Evolutionary conservation across 2,797 vertebrate species (phyloP), one percentile per base, ranked within the genome.

Genomic region (Betta splendens): DNA sequence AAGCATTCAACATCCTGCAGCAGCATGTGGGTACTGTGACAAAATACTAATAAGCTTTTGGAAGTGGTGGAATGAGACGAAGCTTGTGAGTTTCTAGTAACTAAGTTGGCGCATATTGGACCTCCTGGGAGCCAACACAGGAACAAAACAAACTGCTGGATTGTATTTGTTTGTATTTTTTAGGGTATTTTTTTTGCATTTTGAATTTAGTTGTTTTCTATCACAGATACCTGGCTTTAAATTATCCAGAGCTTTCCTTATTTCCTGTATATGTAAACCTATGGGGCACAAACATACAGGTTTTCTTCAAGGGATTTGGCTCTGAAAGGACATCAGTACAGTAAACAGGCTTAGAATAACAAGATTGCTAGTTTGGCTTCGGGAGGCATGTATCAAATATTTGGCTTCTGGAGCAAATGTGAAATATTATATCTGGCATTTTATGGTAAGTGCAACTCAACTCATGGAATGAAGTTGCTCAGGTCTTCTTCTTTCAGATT

Each of bases 1-100:
- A 65, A 64, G 55, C 61, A 72, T 81, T 85, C 75, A 81, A 77
- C 84, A 74, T 70, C 80, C 79, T 64, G 69, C 66, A 83, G 84
- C 74, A 65, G 59, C 64, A 67, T 54, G 42, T 45, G 55, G 71
- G 61, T 37, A 57, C 77, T 78, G 73, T 77, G 81, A 80, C 75
- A 79, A 83, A 69, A 84, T 78, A 75, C 74, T 85, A 86, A 85
- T 84, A 72, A 63, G 84, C 71, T 79, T 81, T 73, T 48, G 40
- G 60, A 66, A 46, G 63, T 52, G 50, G 68, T 47, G 72, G 72
- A 47, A 22, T 58, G 57, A 53, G 58, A 76, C 11, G 3, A 29
- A 49, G 59, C 16, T 40, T 46, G 42, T 49, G 59, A 69, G 49
- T 73, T 79, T 76, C 26, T 62, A 70, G 58, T 71, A 61, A 53